These are phyloP conservation scores for Fukomys damarensis DNA, from an alignment of 2,113 vertebrate genomes.

Conservation along the genomic window DNA sequence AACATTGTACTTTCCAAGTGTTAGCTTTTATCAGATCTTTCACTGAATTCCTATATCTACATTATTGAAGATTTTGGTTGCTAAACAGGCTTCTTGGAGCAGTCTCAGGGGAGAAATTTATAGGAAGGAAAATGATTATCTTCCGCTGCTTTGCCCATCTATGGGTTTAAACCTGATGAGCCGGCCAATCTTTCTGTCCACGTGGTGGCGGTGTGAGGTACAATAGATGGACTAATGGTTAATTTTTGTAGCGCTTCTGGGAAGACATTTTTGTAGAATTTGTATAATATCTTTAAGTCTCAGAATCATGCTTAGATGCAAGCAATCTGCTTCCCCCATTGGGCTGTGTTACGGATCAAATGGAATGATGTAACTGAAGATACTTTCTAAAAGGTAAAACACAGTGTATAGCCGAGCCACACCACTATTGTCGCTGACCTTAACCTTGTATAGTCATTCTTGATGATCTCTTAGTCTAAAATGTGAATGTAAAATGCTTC, in stretches of 20 bases:
- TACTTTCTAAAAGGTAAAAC: neutral
- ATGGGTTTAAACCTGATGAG: neutral
- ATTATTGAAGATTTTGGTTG: neutral
- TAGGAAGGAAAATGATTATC: neutral
- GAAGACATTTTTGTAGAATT: neutral
- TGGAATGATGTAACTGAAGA: neutral
- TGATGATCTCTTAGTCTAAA: neutral
- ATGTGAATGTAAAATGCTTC: too few relatives aligned
- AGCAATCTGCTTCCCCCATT: fast-evolving
- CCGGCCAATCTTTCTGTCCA: neutral
- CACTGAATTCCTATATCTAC: neutral
- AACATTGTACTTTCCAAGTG: neutral
- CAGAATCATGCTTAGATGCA: neutral
- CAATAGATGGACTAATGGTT: neutral
- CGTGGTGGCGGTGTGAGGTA: neutral
- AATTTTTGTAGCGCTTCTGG: neutral
- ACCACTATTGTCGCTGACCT: neutral
- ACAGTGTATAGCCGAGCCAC: neutral
- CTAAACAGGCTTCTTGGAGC: neutral
- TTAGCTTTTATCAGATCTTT: neutral
- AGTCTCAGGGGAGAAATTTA: neutral
- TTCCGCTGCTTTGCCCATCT: fast-evolving
- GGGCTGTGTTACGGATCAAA: neutral
- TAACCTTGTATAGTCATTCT: neutral
- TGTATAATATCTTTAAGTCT: neutral